phyloP scores from a whole-genome alignment of 1,140 invertebrate genomes.

The Vollenhovia emeryi region DNA sequence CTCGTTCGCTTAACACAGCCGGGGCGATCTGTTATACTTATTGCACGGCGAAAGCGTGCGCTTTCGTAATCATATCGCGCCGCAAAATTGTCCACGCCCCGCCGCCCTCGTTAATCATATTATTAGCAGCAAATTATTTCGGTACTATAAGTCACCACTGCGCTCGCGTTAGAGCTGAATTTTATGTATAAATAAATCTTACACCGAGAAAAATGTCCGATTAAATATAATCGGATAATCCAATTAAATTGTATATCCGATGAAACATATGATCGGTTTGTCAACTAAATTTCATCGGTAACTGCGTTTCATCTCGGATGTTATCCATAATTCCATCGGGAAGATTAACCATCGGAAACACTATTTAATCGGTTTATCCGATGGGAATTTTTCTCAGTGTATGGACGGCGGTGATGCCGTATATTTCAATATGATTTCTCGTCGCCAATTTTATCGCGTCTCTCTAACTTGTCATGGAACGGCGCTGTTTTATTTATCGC shows the following conservation, averaged over 20 bases:
- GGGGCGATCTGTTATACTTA: slow-evolving; percentile 44
- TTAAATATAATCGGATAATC: too few species aligned
- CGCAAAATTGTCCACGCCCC: background rate
- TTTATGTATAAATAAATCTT: slow-evolving; percentile 9
- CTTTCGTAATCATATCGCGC: slow-evolving; percentile 2
- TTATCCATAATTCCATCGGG: too few species aligned
- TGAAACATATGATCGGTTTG: too few species aligned
- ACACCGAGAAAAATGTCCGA: too few species aligned
- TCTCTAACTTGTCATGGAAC: background rate
- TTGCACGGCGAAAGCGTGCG: slow-evolving; percentile 10
- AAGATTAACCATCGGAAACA: too few species aligned
- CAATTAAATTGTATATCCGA: too few species aligned
- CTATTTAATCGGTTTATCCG: too few species aligned
- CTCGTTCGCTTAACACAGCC: slow-evolving; percentile 25
- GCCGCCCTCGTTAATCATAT: slow-evolving; percentile 2
- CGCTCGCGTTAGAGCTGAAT: background rate
- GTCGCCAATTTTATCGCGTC: background rate
- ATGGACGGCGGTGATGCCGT: too few species aligned
- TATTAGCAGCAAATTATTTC: slow-evolving; percentile 6
- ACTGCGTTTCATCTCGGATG: too few species aligned
- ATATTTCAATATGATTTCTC: background rate
- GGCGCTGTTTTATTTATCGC: background rate
- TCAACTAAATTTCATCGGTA: too few species aligned
- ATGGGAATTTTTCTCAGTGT: too few species aligned
- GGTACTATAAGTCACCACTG: too few species aligned